Evolutionary conservation across 2,797 vertebrate genomes (phyloP).

Genomic region (Neosilurus mollespiculum): DNA sequence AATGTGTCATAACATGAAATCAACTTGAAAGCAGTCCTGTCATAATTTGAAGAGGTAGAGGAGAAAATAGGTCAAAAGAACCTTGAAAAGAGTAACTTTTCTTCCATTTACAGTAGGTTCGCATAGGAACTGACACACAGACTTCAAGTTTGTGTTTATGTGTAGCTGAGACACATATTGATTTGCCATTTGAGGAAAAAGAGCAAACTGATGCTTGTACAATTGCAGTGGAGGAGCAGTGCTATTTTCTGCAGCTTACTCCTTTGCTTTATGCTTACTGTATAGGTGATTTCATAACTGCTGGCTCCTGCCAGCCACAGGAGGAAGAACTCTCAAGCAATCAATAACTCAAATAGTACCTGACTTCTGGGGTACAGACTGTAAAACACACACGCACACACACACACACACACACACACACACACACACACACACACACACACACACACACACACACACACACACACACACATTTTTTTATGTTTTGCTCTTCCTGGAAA

Average conservation of each 20-base stretch:
- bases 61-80: not conserved
- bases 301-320: conserved; percentile 28
- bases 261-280: conserved; percentile 60
- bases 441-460: conserved; percentile 6
- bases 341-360: conserved; percentile 44
- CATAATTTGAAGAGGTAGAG: not conserved
- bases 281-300: conserved; percentile 45
- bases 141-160: conserved; percentile 60
- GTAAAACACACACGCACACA: conserved; percentile 4
- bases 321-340: conserved; percentile 40
- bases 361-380: conserved; percentile 27
- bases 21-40: too few species aligned
- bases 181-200: conserved; percentile 68
- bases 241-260: conserved; percentile 60
- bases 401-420: conserved; percentile 10
- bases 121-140: conserved; percentile 40
- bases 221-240: conserved; percentile 59
- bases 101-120: not conserved
- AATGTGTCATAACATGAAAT: not conserved
- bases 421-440: conserved; percentile 10
- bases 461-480: conserved; percentile 16
- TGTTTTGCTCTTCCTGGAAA: conserved; percentile 38
- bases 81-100: conserved; percentile 21
- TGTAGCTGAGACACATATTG: conserved; percentile 69
- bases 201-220: conserved; percentile 64